Evolutionary conservation across 2,113 vertebrate species (phyloP), one percentile per base, ranked within the genome.

Genomic region (Notechis scutatus): DNA sequence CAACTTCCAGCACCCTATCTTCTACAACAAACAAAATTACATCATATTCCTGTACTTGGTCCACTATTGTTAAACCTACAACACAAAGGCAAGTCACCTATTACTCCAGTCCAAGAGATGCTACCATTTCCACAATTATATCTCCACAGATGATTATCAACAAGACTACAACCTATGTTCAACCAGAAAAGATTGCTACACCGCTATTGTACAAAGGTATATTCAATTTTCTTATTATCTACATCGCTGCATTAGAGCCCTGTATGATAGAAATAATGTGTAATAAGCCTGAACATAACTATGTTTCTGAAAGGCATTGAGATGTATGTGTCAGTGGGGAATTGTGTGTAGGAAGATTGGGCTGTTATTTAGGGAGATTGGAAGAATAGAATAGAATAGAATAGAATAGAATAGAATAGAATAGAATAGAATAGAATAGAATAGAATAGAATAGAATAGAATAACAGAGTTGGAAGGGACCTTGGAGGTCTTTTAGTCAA

Each of bases 61-160:
- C 88, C 20, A 90, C 47, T 14, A 26, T 11, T 87, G 39, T 90
- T 34, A 34, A 21, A 74, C 91, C 93, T 29, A 89, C 87, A 85
- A 93, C 59, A 90, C 64, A 56, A 90, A 42, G 50, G 47, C 54
- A 42, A 50, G 91, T 90, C 24, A 87, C 20, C 11, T 55, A 45
- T 94, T 90, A 47, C 34, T 88, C 93, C 26, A 87, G 91, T 56
- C 64, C 57, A 56, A 92, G 1, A 86, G n/a, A 92, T 7, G 59
- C 54, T 39, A 89, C 85, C 29, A n/a, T 87, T 85, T 86, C 69
- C 20, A 92, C 91, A 90, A 56, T 57, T 14, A 92, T 59, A 56
- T 50, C 55, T 87, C 93, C 93, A 57, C 88, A 90, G 29, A 87
- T 81, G 81, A 92, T 64, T 45, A 55, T 85, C 34, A 56, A 90